A percentile compares a stretch with the other conserved stretches of the same genome.
phyloP scores from a whole-genome alignment of 1,140 invertebrate genomes.

The Bombus confusus region DNA sequence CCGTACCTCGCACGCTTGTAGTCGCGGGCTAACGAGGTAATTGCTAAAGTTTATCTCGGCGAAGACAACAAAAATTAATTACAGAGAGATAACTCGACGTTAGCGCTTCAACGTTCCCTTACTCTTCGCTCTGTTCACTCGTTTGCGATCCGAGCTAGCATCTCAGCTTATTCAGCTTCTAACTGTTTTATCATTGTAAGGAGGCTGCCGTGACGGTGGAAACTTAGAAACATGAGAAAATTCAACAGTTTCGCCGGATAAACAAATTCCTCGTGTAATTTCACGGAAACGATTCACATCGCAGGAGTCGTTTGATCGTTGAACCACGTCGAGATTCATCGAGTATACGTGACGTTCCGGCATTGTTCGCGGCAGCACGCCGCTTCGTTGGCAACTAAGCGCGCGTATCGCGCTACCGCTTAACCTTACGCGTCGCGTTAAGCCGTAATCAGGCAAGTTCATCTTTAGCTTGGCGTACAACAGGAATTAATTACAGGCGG shows the following conservation, averaged over 20 bases:
- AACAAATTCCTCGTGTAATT: neutral
- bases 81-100: conserved; percentile 50
- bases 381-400: neutral
- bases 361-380: neutral
- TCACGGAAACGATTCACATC: neutral
- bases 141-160: conserved; percentile 5
- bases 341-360: neutral
- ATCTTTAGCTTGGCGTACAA: conserved; percentile 25
- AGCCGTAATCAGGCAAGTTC: conserved; percentile 39
- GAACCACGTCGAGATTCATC: neutral
- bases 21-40: conserved; percentile 53
- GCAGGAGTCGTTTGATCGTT: neutral
- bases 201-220: neutral
- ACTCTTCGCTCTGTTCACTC: neutral
- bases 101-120: conserved; percentile 49
- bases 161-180: neutral
- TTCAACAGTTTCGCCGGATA: neutral
- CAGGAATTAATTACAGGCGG: conserved; percentile 57
- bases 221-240: neutral
- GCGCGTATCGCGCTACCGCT: conserved; percentile 13
- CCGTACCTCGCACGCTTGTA: neutral
- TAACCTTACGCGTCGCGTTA: conserved; percentile 39
- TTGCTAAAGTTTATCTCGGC: conserved; percentile 68
- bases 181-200: neutral
- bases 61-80: conserved; percentile 69